These are phyloP conservation scores for Tadarida brasiliensis DNA, from an alignment of 2,797 vertebrate species.

Conservation along the genomic window DNA sequence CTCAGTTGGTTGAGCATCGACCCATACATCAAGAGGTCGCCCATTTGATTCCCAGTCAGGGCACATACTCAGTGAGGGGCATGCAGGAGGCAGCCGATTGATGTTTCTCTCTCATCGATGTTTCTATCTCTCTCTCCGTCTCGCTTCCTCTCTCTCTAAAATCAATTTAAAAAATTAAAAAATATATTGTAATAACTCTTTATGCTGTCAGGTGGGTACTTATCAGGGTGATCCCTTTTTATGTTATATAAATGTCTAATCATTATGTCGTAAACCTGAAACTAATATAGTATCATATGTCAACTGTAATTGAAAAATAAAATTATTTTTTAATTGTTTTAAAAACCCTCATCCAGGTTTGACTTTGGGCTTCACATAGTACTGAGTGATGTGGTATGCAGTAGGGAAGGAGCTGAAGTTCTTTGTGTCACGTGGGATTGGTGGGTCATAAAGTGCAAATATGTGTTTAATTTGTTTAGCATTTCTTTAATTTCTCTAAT, in stretches of 20 bases:
- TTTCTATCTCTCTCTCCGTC: too few species aligned
- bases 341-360: background rate
- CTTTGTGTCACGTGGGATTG: background rate
- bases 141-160: too few species aligned
- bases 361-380: background rate
- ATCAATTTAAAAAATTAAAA: too few species aligned
- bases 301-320: background rate
- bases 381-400: accelerated
- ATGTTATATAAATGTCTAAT: background rate
- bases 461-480: background rate
- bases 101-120: too few species aligned
- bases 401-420: background rate
- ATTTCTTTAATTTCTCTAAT: background rate
- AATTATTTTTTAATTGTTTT: background rate
- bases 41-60: too few species aligned
- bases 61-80: too few species aligned
- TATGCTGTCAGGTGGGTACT: background rate
- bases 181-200: too few species aligned
- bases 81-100: too few species aligned
- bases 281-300: background rate
- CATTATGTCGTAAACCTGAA: background rate
- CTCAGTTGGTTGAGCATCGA: too few species aligned
- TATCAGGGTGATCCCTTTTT: too few species aligned
- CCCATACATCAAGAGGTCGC: too few species aligned
- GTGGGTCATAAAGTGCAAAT: background rate